phyloP scores from a whole-genome alignment of 1,140 invertebrate species.

The Triops longicaudatus region DNA sequence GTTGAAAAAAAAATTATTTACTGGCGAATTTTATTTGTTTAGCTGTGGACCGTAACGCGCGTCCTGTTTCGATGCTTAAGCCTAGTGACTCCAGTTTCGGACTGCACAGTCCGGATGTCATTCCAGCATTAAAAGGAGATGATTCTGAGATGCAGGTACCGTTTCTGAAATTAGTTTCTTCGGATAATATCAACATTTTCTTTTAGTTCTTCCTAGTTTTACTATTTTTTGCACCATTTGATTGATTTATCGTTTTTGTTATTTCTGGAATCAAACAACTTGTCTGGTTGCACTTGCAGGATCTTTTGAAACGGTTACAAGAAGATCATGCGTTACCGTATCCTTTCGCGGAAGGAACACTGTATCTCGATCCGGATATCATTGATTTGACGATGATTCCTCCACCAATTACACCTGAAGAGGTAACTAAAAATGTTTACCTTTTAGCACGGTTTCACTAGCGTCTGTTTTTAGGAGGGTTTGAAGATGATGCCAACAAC shows the following conservation, averaged over 20 bases:
- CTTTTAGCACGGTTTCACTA: neutral
- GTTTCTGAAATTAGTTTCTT: neutral
- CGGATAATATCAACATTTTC: neutral
- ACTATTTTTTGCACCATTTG: neutral
- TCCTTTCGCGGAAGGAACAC: slow-evolving; percentile 46
- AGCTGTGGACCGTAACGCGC: slow-evolving; percentile 25
- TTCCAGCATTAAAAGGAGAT: slow-evolving; percentile 40
- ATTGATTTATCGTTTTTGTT: neutral
- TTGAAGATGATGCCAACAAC: slow-evolving; percentile 49
- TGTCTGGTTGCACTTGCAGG: slow-evolving; percentile 32
- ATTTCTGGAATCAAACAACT: too few relatives aligned
- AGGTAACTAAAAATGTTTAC: slow-evolving; percentile 38
- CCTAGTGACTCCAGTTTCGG: slow-evolving; percentile 64
- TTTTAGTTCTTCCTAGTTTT: neutral
- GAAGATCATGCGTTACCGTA: slow-evolving; percentile 38
- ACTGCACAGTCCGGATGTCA: slow-evolving; percentile 67
- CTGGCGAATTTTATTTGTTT: neutral
- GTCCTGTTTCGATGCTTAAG: slow-evolving; percentile 35
- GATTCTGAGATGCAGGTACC: slow-evolving; percentile 38
- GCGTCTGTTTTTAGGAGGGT: slow-evolving; percentile 41
- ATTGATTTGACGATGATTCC: slow-evolving; percentile 82
- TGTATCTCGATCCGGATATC: slow-evolving; percentile 73
- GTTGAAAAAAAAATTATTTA: too few relatives aligned
- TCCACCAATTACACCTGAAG: slow-evolving; percentile 70
- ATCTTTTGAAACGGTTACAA: slow-evolving; percentile 40